phyloP scores from a whole-genome alignment of 1,140 invertebrate genomes.

The Ips nitidus region DNA sequence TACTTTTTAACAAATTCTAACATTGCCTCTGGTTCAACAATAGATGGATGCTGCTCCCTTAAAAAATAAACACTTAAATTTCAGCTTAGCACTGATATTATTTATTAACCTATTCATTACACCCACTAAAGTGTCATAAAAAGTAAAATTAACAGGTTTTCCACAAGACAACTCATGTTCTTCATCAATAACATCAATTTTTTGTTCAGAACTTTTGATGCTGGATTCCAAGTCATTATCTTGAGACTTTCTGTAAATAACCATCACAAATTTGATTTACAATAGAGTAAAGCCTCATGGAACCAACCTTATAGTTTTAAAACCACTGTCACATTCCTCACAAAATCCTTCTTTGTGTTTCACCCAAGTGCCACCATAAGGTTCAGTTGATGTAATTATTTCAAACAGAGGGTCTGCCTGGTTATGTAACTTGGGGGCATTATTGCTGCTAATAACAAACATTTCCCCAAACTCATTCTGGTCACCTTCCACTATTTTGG shows the following conservation, averaged over 20 bases:
- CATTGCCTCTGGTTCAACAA: conserved; percentile 66
- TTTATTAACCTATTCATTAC: conserved; percentile 61
- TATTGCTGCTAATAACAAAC: not conserved
- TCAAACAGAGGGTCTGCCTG: conserved; percentile 62
- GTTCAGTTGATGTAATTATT: conserved; percentile 65
- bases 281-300: no score
- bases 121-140: conserved; percentile 84
- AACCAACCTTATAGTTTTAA: no score
- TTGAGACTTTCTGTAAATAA: no score
- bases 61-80: not conserved
- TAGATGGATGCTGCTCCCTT: conserved; percentile 61
- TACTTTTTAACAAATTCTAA: conserved; percentile 70
- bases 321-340: not conserved
- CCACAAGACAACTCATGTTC: conserved; percentile 80
- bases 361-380: conserved; percentile 63
- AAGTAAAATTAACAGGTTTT: conserved; percentile 83
- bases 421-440: conserved; percentile 51
- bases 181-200: conserved; percentile 44
- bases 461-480: not conserved
- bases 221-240: no score
- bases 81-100: not conserved
- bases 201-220: no score
- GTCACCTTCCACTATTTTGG: conserved; percentile 64
- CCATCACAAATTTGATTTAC: no score
- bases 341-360: conserved; percentile 48